Evolutionary conservation across 2,888 invertebrate species (phyloP).

Genomic region (Apodemia zela): DNA sequence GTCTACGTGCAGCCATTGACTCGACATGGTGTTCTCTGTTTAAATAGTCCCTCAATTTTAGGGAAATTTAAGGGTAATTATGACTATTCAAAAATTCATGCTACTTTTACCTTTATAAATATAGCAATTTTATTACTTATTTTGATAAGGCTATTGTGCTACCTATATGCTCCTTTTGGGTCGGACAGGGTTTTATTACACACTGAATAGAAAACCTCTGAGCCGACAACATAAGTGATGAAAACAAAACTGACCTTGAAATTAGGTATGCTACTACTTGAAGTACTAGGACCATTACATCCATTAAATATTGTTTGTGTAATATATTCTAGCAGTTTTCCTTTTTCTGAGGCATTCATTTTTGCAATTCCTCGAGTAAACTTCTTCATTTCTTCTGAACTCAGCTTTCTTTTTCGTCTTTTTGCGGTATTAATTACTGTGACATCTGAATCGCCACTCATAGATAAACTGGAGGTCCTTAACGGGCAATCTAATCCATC

Average conservation of each 20-base stretch:
- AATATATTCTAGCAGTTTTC: slow-evolving; percentile 51
- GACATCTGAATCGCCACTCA: slow-evolving; percentile 63
- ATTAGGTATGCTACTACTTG: slow-evolving; percentile 34
- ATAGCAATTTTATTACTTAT: too few species aligned
- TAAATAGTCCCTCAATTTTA: too few species aligned
- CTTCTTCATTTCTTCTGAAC: slow-evolving; percentile 40
- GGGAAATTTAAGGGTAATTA: too few species aligned
- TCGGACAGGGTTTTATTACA: too few species aligned
- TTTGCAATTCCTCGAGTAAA: slow-evolving; percentile 54
- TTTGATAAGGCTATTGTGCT: too few species aligned
- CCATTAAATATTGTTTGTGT: slow-evolving; percentile 59
- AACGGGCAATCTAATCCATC: slow-evolving; percentile 45
- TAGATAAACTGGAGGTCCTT: slow-evolving; percentile 42
- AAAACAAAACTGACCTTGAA: slow-evolving; percentile 43
- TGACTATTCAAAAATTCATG: too few species aligned
- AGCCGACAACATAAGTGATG: too few species aligned
- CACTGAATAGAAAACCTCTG: too few species aligned
- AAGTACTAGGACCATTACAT: slow-evolving; percentile 41
- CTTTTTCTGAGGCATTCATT: slow-evolving; percentile 50
- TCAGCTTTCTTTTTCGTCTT: slow-evolving; percentile 30
- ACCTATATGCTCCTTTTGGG: too few species aligned
- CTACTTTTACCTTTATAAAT: too few species aligned
- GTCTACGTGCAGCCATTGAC: too few species aligned
- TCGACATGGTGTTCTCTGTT: too few species aligned
- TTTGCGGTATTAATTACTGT: slow-evolving; percentile 45